A percentile compares a stretch with the other conserved stretches of the same genome.
phyloP scores from a whole-genome alignment of 2,113 vertebrate genomes.

The Psephotus haematonotus region DNA sequence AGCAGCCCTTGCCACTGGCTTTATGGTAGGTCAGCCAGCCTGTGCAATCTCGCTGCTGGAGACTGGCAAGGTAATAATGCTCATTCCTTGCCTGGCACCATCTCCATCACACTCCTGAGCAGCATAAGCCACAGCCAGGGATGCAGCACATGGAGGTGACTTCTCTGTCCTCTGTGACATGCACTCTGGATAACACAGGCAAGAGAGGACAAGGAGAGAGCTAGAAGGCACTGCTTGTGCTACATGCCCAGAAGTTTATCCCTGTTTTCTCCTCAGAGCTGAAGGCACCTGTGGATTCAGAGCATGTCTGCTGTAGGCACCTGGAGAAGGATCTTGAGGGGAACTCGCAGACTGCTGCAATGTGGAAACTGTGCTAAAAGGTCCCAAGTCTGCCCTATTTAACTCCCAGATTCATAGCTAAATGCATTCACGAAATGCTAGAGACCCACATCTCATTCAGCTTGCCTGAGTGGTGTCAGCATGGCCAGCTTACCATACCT shows the following conservation, averaged over 20 bases:
- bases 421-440: neutral
- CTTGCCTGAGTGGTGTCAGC: neutral
- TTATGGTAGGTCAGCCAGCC: neutral
- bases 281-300: neutral
- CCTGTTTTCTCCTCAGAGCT: neutral
- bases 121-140: neutral
- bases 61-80: neutral
- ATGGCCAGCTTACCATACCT: neutral
- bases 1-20: neutral
- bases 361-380: neutral
- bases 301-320: neutral
- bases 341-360: neutral
- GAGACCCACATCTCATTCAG: neutral
- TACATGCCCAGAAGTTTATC: neutral
- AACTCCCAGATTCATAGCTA: neutral
- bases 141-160: neutral
- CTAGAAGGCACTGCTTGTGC: neutral
- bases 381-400: neutral
- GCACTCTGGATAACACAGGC: neutral
- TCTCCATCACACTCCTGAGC: neutral
- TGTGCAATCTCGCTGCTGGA: neutral
- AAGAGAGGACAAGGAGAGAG: neutral
- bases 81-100: rapidly evolving
- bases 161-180: neutral
- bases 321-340: neutral